These are phyloP conservation scores for Periparus ater DNA, from an alignment of 2,797 vertebrate genomes.

Conservation along the genomic window DNA sequence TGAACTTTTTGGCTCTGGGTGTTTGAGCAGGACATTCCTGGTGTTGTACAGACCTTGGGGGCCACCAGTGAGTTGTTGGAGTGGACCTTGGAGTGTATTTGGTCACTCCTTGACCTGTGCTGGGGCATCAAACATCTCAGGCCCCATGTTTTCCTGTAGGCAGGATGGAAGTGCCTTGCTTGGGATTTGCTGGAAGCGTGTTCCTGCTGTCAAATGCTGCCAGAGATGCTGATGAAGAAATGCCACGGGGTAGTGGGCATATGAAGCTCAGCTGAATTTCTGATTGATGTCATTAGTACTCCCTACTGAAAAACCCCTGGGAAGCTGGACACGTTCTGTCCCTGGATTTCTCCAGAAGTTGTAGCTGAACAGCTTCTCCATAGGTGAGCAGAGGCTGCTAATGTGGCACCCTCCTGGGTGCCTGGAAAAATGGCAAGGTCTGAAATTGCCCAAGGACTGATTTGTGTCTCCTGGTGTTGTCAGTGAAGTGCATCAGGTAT, in stretches of 20 bases:
- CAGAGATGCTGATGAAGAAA: not conserved
- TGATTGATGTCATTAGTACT: constrained; percentile 12
- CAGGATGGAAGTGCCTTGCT: not conserved
- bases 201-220: not conserved
- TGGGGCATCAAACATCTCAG: not conserved
- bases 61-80: not conserved
- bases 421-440: not conserved
- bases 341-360: constrained; percentile 5
- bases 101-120: not conserved
- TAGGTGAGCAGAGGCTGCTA: not conserved
- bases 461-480: fast-evolving
- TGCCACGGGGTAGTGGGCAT: not conserved
- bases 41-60: fast-evolving
- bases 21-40: fast-evolving
- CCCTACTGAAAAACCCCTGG: not conserved
- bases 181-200: not conserved
- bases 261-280: not conserved
- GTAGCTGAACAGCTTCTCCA: not conserved
- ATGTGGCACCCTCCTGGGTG: not conserved
- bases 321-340: not conserved
- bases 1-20: not conserved
- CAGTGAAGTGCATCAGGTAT: not conserved
- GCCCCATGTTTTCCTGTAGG: fast-evolving
- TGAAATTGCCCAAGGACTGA: not conserved
- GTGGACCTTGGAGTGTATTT: fast-evolving